Conservation (phyloP, 2,797 vertebrate genomes). For the Sibirionetta formosa region DNA sequence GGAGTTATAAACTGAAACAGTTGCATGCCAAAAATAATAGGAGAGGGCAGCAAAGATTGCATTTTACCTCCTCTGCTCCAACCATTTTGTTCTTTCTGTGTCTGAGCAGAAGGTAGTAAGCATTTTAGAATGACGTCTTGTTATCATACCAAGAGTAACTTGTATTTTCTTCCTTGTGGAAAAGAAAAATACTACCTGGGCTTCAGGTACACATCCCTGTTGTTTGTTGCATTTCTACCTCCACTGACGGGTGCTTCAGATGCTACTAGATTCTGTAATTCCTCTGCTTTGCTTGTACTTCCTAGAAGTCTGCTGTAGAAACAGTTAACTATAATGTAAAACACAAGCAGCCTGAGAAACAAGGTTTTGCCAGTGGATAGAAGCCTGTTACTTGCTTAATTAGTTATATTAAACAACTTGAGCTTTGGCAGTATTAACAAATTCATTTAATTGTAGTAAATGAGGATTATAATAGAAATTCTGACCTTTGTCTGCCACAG, state of each 20-base stretch:
- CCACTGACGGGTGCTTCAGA: not conserved
- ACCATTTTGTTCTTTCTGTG: not conserved
- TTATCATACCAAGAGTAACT: not conserved
- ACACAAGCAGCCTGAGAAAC: not conserved
- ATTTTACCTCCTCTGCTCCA: not conserved
- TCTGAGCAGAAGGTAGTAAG: not conserved
- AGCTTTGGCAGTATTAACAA: conserved; percentile 51
- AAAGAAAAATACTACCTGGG: not conserved
- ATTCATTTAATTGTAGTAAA: conserved; percentile 59
- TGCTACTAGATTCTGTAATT: not conserved
- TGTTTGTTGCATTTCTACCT: not conserved
- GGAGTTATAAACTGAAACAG: not conserved
- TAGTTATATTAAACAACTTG: conserved; percentile 56
- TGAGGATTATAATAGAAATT: conserved; percentile 62
- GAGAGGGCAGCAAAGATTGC: not conserved
- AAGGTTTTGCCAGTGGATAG: not conserved
- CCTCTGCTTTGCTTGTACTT: not conserved
- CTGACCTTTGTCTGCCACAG: conserved; percentile 39
- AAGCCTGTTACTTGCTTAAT: conserved; percentile 55
- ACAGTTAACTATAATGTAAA: not conserved
- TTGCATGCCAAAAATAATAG: not conserved
- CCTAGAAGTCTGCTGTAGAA: not conserved
- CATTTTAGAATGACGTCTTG: not conserved
- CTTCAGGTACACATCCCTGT: not conserved
- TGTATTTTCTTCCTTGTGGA: not conserved